These are phyloP conservation scores for Misgurnus mizolepis DNA, from an alignment of 2,113 vertebrate species.

Conservation along the genomic window DNA sequence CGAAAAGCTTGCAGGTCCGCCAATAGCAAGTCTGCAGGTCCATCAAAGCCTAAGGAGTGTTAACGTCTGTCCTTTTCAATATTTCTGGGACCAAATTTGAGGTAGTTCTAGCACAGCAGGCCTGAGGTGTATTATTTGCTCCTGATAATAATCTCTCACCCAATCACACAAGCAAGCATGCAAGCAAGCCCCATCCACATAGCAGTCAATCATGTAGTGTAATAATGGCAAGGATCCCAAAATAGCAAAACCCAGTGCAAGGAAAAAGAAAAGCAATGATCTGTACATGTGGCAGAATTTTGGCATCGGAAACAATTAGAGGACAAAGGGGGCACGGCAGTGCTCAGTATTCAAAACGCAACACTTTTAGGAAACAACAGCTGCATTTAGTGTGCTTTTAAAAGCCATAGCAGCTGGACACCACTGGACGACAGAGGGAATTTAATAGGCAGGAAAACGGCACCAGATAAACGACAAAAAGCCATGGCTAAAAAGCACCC, in stretches of 20 bases:
- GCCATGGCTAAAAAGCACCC: constrained; percentile 83
- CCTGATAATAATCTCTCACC: constrained; percentile 62
- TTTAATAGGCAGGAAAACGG: constrained; percentile 29
- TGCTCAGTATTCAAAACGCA: background rate
- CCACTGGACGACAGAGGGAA: constrained; percentile 16
- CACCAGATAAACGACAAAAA: constrained; percentile 59
- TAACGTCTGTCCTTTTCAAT: constrained; percentile 56
- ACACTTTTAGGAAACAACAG: constrained; percentile 26
- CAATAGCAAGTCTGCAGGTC: constrained; percentile 4
- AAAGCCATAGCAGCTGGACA: constrained; percentile 11
- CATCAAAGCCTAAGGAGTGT: constrained; percentile 27
- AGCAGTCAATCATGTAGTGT: constrained; percentile 41
- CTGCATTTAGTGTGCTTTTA: background rate
- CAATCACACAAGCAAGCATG: constrained; percentile 83
- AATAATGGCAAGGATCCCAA: constrained; percentile 60
- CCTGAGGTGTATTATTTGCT: constrained; percentile 86
- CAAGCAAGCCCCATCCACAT: constrained; percentile 66
- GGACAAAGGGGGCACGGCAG: constrained; percentile 46
- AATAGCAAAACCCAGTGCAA: constrained; percentile 35
- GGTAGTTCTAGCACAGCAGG: constrained; percentile 85
- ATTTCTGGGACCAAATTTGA: constrained; percentile 68
- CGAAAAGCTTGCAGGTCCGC: constrained; percentile 71
- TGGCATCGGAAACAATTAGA: constrained; percentile 43
- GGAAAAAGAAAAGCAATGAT: constrained; percentile 24
- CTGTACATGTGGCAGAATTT: constrained; percentile 12